A percentile compares a stretch with the other conserved stretches of the same genome.
Conservation (phyloP, 2,888 invertebrate species). For the Parascotia fuliginaria region DNA sequence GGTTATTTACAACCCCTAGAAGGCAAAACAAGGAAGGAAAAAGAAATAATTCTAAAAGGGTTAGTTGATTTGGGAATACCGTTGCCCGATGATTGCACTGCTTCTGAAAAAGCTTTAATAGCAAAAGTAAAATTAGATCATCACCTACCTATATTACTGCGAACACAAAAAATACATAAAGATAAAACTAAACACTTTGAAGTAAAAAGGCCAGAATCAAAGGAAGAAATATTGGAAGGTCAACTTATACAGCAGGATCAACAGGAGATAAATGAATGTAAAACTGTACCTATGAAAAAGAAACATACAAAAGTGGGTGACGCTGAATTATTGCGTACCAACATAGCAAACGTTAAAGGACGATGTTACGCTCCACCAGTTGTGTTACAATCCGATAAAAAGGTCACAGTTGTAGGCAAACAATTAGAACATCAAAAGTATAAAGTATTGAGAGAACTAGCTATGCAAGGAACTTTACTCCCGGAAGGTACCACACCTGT, state of each 20-base stretch:
- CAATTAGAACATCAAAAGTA: constrained; percentile 7
- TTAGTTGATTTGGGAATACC: constrained; percentile 38
- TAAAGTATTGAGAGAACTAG: neutral
- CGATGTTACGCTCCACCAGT: no score
- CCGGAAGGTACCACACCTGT: constrained; percentile 3
- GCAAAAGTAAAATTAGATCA: neutral
- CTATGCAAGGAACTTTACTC: neutral
- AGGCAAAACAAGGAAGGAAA: constrained; percentile 42
- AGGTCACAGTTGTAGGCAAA: no score
- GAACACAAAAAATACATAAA: constrained; percentile 36
- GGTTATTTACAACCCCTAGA: constrained; percentile 44
- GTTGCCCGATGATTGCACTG: constrained; percentile 45
- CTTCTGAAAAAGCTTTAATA: constrained; percentile 49
- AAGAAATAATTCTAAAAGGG: constrained; percentile 44
- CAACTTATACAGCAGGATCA: no score
- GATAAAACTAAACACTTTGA: constrained; percentile 45
- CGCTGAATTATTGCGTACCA: no score
- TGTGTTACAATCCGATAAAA: no score
- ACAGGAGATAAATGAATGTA: no score
- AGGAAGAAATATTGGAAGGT: constrained; percentile 54
- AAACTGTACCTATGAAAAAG: constrained; percentile 38
- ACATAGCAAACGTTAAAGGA: no score
- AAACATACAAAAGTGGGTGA: constrained; percentile 31
- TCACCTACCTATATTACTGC: neutral
- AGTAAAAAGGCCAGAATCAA: constrained; percentile 43